Evolutionary conservation across 2,113 vertebrate species (phyloP).

Genomic region (Rhabdornis inornatus): DNA sequence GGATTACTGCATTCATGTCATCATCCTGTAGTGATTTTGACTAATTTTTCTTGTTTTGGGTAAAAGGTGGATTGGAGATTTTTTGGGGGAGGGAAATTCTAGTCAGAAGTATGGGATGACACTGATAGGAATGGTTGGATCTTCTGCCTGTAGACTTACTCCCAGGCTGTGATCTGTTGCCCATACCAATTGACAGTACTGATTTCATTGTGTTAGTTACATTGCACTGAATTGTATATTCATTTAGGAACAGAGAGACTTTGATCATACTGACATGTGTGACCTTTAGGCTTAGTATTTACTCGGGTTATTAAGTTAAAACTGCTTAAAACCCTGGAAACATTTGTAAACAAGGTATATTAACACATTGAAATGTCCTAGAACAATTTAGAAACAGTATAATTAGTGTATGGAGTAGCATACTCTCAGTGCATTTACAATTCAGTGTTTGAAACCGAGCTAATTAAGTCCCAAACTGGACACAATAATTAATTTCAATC

Average conservation of each 20-base stretch:
- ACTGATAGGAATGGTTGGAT: background rate
- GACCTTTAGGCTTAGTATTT: constrained; percentile 2
- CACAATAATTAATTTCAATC: background rate
- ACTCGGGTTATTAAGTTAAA: constrained; percentile 6
- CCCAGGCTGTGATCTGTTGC: background rate
- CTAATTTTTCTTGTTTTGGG: background rate
- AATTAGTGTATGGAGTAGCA: constrained; percentile 1
- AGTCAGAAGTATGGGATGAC: background rate
- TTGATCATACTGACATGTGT: background rate
- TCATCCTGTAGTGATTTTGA: background rate
- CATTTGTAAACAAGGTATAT: background rate
- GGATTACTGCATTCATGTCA: background rate
- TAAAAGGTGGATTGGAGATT: background rate
- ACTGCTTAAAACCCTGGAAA: background rate
- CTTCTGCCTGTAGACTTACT: background rate
- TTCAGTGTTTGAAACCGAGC: background rate
- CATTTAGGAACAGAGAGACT: background rate
- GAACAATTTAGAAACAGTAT: constrained; percentile 24
- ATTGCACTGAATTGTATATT: background rate
- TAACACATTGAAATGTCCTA: background rate
- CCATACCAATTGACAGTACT: background rate
- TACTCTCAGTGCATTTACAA: background rate
- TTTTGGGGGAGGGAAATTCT: background rate
- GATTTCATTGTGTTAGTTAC: background rate
- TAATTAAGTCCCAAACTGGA: background rate